phyloP scores from a whole-genome alignment of 2,888 invertebrate genomes.

The Craniophora ligustri region DNA sequence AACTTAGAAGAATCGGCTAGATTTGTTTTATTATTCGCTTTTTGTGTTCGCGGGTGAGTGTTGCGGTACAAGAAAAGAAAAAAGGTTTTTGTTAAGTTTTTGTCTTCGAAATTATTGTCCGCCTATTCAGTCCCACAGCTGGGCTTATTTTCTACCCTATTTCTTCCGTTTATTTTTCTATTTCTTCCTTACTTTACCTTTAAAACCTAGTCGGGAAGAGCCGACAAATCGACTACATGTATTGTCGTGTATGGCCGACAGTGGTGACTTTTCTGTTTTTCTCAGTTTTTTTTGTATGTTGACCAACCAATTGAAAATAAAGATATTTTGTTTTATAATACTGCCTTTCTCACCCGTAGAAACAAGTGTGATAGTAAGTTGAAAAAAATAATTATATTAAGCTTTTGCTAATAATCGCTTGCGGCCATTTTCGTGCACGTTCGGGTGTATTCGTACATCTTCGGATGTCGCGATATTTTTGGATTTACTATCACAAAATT shows the following conservation, averaged over 20 bases:
- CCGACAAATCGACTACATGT: no score
- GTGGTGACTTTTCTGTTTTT: not conserved
- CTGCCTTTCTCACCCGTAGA: constrained; percentile 3
- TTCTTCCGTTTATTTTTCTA: no score
- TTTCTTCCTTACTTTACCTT: no score
- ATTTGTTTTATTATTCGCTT: constrained; percentile 16
- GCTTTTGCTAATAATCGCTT: constrained; percentile 22
- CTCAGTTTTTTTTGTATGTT: not conserved
- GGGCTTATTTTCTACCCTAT: no score
- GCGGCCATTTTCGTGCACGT: constrained; percentile 12
- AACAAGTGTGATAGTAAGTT: constrained; percentile 47
- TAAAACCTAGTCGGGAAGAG: no score
- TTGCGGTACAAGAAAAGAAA: not conserved
- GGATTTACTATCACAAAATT: constrained; percentile 45
- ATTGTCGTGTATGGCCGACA: no score
- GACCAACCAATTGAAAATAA: no score
- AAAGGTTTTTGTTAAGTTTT: not conserved
- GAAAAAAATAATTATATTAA: constrained; percentile 16
- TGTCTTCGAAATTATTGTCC: not conserved
- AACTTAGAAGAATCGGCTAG: constrained; percentile 47
- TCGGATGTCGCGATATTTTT: constrained; percentile 25
- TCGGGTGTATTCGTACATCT: not conserved
- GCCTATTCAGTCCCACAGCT: no score
- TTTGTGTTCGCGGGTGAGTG: not conserved
- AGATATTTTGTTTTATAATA: not conserved